Base-by-base conservation (phyloP, 2,888 invertebrate species). In the Zootermopsis nevadensis region DNA sequence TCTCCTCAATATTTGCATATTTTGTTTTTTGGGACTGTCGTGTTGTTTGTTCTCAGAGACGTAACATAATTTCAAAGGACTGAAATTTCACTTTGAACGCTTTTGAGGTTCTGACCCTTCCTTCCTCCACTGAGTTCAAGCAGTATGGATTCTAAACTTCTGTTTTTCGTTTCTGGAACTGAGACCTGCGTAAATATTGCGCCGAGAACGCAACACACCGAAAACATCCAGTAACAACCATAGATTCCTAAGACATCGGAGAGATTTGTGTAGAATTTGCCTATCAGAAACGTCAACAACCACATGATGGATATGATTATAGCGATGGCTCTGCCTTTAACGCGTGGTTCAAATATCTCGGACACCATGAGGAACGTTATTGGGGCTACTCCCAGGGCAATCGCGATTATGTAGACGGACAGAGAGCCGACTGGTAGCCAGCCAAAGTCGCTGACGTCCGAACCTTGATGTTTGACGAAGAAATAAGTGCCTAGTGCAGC, bases 151-250 rank as follows among this genome's bases (percentile, higher is more conserved):
- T 88, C 88, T 53, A 89, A 87, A 81, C 87, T 88, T 85, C 89
- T 90, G 31, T 90, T 90, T 86, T 89, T 90, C 0, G 91, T 91
- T 86, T 91, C 91, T 0, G 90, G 91, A 66, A 91, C 86, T 53
- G 88, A 89, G n/a, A 89, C 84, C 67, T 89, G 86, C 77, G 88
- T 87, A 66, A 89, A 88, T 81, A 89, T 42, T 12, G 88, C 86
- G 0, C 89, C 88, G 0, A 88, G 74, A 48, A 89, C 77, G 86
- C 90, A 89, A 31, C 88, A 87, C 0, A 85, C 53, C 0, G 90
- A 89, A 84, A 91, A 91, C 8, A 88, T 80, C 86, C 90, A 90
- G 86, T 91, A 91, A 0, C 88, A 88, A 0, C 87, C 87, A 74
- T 90, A 87, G 0, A 86, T 87, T 0, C 91, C 91, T 1, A 89